These are phyloP conservation scores for Eurois occulta DNA, from an alignment of 2,888 invertebrate species.

Conservation along the genomic window DNA sequence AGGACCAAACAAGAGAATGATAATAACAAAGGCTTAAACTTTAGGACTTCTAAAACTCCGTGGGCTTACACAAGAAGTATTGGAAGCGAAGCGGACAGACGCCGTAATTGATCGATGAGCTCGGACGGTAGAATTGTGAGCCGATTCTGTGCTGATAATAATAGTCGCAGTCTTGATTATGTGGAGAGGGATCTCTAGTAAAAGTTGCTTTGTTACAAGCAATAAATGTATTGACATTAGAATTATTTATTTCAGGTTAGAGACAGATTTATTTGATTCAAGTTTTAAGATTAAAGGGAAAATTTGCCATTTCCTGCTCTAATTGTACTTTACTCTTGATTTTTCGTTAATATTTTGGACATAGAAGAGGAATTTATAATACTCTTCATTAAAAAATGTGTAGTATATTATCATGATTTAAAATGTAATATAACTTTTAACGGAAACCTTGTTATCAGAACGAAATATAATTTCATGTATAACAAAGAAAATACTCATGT, in stretches of 20 bases:
- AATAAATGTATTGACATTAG: neutral
- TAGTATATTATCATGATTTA: neutral
- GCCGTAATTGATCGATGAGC: constrained; percentile 75
- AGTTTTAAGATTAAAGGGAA: neutral
- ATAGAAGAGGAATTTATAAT: neutral
- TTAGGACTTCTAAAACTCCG: constrained; percentile 12
- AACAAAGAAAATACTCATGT: neutral
- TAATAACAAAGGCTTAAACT: neutral
- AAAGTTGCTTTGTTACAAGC: neutral
- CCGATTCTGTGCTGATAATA: constrained; percentile 55
- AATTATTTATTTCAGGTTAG: neutral
- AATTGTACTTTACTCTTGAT: no score
- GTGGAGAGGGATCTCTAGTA: constrained; percentile 27
- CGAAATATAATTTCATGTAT: neutral
- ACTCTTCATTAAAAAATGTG: neutral
- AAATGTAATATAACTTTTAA: neutral
- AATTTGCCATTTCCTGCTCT: neutral
- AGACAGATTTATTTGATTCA: neutral
- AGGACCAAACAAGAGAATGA: neutral
- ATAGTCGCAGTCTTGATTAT: constrained; percentile 16
- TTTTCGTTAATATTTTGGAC: neutral
- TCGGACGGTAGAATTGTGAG: constrained; percentile 36
- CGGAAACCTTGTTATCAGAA: neutral
- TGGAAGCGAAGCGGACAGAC: constrained; percentile 63
- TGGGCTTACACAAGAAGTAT: constrained; percentile 51